These are phyloP conservation scores for Agrenia bidenticulata DNA, from an alignment of 2,888 invertebrate species.

Conservation along the genomic window DNA sequence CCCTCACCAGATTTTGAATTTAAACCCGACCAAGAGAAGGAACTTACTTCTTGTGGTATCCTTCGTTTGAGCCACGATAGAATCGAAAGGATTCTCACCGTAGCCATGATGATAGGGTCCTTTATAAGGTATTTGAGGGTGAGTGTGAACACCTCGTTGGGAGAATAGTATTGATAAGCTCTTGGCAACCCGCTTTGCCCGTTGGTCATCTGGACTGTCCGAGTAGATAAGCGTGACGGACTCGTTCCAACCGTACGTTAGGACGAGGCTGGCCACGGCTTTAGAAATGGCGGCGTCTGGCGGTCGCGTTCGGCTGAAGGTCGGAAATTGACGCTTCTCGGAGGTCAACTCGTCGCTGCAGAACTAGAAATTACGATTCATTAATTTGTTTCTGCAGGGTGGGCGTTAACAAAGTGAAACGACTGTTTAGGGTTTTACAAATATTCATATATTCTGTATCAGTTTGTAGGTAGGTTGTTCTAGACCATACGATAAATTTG, in stretches of 20 bases:
- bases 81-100: constrained; percentile 79
- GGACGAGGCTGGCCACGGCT: constrained; percentile 81
- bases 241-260: constrained; percentile 80
- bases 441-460: too few relatives aligned
- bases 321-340: constrained; percentile 81
- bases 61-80: constrained; percentile 78
- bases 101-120: constrained; percentile 79
- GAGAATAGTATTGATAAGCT: constrained; percentile 48
- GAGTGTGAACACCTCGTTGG: constrained; percentile 38
- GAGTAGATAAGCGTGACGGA: constrained; percentile 48
- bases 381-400: too few relatives aligned
- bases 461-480: too few relatives aligned
- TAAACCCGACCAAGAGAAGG: too few relatives aligned
- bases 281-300: constrained; percentile 92
- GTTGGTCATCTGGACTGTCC: constrained; percentile 46
- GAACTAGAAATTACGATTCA: too few relatives aligned
- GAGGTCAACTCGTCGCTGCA: constrained; percentile 88
- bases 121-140: constrained; percentile 60
- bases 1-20: too few relatives aligned
- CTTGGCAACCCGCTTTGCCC: constrained; percentile 48
- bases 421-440: too few relatives aligned
- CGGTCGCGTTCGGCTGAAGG: constrained; percentile 78
- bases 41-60: constrained; percentile 85
- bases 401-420: too few relatives aligned
- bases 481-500: too few relatives aligned